Evolutionary conservation across 2,888 invertebrate species (phyloP).

Genomic region (Eugnorisma glareosa): DNA sequence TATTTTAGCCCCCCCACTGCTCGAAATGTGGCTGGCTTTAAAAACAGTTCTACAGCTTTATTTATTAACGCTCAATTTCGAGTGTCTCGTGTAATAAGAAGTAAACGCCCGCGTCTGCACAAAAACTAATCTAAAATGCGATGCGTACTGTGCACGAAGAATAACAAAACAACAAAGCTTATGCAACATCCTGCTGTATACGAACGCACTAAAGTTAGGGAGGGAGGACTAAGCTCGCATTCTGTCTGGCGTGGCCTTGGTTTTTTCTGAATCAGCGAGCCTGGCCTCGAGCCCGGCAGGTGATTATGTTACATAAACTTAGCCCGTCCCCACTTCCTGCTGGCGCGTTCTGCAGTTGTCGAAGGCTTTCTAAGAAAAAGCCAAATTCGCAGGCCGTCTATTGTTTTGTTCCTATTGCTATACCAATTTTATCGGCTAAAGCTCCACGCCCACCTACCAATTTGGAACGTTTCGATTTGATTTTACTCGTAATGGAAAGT

Average conservation of each 20-base stretch:
- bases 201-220: constrained; percentile 77
- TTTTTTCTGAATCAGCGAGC: constrained; percentile 84
- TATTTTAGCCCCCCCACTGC: constrained; percentile 64
- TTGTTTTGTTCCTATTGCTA: constrained; percentile 85
- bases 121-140: constrained; percentile 89
- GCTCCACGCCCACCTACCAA: constrained; percentile 71
- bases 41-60: constrained; percentile 71
- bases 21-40: constrained; percentile 52
- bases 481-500: constrained; percentile 25
- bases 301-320: constrained; percentile 91
- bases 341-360: constrained; percentile 88
- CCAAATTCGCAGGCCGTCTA: constrained; percentile 83
- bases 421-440: constrained; percentile 79
- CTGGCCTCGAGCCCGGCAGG: constrained; percentile 88
- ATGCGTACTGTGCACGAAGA: constrained; percentile 81
- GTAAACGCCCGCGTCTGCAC: constrained; percentile 75
- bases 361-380: constrained; percentile 87
- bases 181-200: constrained; percentile 89
- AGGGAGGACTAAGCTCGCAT: constrained; percentile 83
- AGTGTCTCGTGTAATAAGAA: constrained; percentile 72
- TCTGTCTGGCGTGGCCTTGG: constrained; percentile 86
- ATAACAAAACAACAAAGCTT: constrained; percentile 89
- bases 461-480: constrained; percentile 32
- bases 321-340: constrained; percentile 89
- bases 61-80: constrained; percentile 79